Evolutionary conservation across 2,797 vertebrate species (phyloP), one percentile per base, ranked within the genome.

Genomic region (Sebastes miniatus): DNA sequence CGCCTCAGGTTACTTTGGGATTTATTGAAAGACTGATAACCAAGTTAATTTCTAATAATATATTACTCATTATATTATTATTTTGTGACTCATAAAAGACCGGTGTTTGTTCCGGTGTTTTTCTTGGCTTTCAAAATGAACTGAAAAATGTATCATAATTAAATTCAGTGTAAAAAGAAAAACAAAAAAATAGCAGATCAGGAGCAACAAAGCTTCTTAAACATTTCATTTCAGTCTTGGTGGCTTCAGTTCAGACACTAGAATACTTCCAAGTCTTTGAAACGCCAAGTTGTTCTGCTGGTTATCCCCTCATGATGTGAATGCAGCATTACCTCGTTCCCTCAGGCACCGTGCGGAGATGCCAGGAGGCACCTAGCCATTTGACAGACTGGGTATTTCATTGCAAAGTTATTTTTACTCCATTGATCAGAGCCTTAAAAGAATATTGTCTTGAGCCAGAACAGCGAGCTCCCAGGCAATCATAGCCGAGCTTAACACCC

Each of bases 341-440:
- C 73, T 24, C 34, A 9, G 22, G 85, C 66, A 5, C 43, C 8
- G 47, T 34, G 69, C 20, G 65, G 59, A 77, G 67, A 76, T 58
- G 78, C 72, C 79, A 79, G 64, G 32, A 81, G 82, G 82, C 83
- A 81, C 31, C 65, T 71, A 18, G 75, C 79, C 78, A 74, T 72
- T 70, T 76, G 67, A 81, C 68, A 67, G 67, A 78, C 83, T 69
- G 67, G 74, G 65, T 34, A 50, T 81, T 81, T 81, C 63, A 68
- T 59, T 68, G 58, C 59, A 56, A 69, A 83, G 73, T 78, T 83
- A 86, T 88, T 91, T 88, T 88, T 81, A 77, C 47, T 50, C 13
- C 73, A 84, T 87, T 86, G 78, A 90, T 88, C 70, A 76, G 24
- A 27, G 77, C 61, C 57, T 82, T 58, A 65, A 82, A 87, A 83